A percentile compares a stretch with the other conserved stretches of the same genome.
phyloP scores from a whole-genome alignment of 1,140 invertebrate genomes.

The Lycorma delicatula region DNA sequence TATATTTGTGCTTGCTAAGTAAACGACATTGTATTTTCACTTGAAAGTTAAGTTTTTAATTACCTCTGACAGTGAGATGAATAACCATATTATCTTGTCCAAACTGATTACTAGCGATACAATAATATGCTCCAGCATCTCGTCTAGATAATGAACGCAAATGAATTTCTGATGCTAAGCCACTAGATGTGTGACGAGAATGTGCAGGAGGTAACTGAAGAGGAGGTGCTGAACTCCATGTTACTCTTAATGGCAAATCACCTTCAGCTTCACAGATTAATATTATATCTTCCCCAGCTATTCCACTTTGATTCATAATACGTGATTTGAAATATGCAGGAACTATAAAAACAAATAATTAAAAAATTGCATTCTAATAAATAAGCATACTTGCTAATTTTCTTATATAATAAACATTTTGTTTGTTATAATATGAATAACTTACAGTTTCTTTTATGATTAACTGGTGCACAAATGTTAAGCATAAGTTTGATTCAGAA shows the following conservation, averaged over 20 bases:
- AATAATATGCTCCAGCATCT: slow-evolving; percentile 80
- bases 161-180: slow-evolving; percentile 31
- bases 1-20: too few relatives aligned
- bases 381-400: too few relatives aligned
- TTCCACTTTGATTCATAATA: slow-evolving; percentile 43
- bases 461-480: too few relatives aligned
- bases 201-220: slow-evolving; percentile 18
- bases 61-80: slow-evolving; percentile 75
- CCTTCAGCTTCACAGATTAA: slow-evolving; percentile 74
- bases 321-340: slow-evolving; percentile 68
- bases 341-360: slow-evolving; percentile 52
- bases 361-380: too few relatives aligned
- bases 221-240: slow-evolving; percentile 45
- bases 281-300: slow-evolving; percentile 49
- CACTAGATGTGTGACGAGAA: slow-evolving; percentile 25
- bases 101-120: slow-evolving; percentile 72
- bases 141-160: slow-evolving; percentile 38
- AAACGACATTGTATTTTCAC: background rate
- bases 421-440: too few relatives aligned
- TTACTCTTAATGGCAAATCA: slow-evolving; percentile 71
- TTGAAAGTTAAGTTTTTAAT: background rate
- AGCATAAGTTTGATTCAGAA: too few relatives aligned
- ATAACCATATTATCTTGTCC: slow-evolving; percentile 74
- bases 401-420: too few relatives aligned
- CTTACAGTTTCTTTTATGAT: too few relatives aligned